These are phyloP conservation scores for Dolomedes plantarius DNA, from an alignment of 2,888 invertebrate species.

Conservation along the genomic window DNA sequence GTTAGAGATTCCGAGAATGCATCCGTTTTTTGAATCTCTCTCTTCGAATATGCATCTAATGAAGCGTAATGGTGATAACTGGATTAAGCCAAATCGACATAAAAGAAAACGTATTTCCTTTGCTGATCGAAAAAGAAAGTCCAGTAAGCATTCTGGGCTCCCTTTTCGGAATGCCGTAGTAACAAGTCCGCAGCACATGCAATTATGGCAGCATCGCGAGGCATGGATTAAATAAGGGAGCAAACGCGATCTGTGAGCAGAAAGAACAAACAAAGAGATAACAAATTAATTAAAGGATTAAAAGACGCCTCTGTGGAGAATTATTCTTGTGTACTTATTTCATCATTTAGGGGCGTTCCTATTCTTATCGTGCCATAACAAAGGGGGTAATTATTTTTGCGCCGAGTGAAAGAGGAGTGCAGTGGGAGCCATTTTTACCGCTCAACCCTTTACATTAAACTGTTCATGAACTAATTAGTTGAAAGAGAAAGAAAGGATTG, in stretches of 20 bases:
- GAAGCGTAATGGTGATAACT: neutral
- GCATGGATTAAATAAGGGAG: neutral
- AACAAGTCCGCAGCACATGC: neutral
- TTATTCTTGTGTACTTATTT: conserved; percentile 5
- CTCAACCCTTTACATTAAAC: too few species aligned
- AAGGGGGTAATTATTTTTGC: conserved; percentile 9
- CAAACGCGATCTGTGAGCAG: neutral
- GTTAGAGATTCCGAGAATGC: too few species aligned
- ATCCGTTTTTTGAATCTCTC: too few species aligned
- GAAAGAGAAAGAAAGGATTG: too few species aligned
- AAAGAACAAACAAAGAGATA: conserved; percentile 12
- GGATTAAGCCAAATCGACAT: neutral
- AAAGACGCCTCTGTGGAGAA: neutral
- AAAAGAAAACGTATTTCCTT: neutral
- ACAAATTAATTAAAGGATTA: conserved; percentile 12
- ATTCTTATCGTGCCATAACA: neutral
- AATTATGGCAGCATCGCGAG: neutral
- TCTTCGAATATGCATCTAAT: neutral
- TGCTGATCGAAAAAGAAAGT: too few species aligned
- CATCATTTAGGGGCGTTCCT: neutral
- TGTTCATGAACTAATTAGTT: too few species aligned
- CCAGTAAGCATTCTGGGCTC: neutral
- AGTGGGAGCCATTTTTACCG: too few species aligned
- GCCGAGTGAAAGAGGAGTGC: neutral
- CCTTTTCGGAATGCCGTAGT: neutral